Evolutionary conservation across 2,797 vertebrate species (phyloP).

Genomic region (Tenualosa ilisha): DNA sequence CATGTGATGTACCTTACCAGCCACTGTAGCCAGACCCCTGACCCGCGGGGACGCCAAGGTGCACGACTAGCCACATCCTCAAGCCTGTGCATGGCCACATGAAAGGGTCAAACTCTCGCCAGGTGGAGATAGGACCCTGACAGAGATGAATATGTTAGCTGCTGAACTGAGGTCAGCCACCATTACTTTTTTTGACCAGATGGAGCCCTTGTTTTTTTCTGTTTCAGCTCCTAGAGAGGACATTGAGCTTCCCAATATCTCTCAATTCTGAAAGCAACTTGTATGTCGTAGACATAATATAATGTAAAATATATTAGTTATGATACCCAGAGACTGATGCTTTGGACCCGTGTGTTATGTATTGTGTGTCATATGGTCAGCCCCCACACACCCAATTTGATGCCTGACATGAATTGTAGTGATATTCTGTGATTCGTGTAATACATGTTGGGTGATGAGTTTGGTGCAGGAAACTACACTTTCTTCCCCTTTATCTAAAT

Average conservation of each 20-base stretch:
- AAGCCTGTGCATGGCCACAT: neutral
- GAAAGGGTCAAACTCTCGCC: constrained; percentile 24
- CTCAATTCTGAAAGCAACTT: constrained; percentile 27
- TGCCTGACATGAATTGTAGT: neutral
- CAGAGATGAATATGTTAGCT: constrained; percentile 41
- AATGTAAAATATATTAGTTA: neutral
- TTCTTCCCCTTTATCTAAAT: neutral
- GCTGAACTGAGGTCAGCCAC: constrained; percentile 12
- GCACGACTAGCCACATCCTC: neutral
- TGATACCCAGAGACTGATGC: neutral
- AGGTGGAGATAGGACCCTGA: constrained; percentile 33
- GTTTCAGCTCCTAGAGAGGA: neutral
- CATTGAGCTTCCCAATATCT: neutral
- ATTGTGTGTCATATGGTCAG: neutral
- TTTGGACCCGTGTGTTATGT: neutral
- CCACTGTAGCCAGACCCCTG: constrained; percentile 50
- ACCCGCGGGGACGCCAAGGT: constrained; percentile 39
- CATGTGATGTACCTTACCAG: constrained; percentile 60
- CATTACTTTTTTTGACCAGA: neutral
- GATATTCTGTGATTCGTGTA: no score
- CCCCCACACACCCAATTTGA: neutral
- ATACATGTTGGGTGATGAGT: neutral
- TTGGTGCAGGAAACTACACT: neutral
- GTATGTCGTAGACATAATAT: neutral
- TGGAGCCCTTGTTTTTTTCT: neutral